phyloP scores from a whole-genome alignment of 2,797 vertebrate genomes.

The Sparidentex hasta region DNA sequence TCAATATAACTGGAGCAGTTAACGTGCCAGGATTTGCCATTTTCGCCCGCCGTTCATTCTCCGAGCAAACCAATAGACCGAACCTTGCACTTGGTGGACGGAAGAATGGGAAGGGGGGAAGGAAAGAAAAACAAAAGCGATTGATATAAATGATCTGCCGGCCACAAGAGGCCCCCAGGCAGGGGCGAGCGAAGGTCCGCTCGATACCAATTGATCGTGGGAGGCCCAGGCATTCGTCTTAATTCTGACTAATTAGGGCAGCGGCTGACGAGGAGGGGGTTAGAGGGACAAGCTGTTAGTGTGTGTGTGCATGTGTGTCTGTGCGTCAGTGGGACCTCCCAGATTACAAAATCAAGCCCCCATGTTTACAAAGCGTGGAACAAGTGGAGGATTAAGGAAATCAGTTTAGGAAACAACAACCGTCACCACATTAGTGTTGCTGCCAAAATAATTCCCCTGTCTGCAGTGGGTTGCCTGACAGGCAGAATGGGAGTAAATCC shows the following conservation, averaged over 20 bases:
- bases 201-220: conserved; percentile 87
- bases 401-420: conserved; percentile 84
- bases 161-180: conserved; percentile 76
- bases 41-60: conserved; percentile 45
- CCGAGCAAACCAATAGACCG: conserved; percentile 52
- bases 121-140: conserved; percentile 83
- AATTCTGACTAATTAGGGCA: conserved; percentile 89
- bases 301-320: conserved; percentile 44
- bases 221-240: conserved; percentile 88
- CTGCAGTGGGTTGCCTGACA: conserved; percentile 71
- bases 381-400: conserved; percentile 83
- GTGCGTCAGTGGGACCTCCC: conserved; percentile 73
- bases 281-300: conserved; percentile 68
- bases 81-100: conserved; percentile 46
- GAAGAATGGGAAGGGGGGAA: conserved; percentile 63
- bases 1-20: conserved; percentile 38
- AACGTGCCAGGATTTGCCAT: conserved; percentile 37
- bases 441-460: conserved; percentile 80
- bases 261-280: conserved; percentile 77
- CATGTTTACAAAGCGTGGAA: conserved; percentile 80
- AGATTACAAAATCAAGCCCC: conserved; percentile 75
- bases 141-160: conserved; percentile 88
- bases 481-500: conserved; percentile 76
- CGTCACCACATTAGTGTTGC: conserved; percentile 77
- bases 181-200: conserved; percentile 79